A percentile compares a stretch with the other conserved stretches of the same genome.
Evolutionary conservation across 2,888 invertebrate species (phyloP).

Genomic region (Melangyna quadrimaculata): DNA sequence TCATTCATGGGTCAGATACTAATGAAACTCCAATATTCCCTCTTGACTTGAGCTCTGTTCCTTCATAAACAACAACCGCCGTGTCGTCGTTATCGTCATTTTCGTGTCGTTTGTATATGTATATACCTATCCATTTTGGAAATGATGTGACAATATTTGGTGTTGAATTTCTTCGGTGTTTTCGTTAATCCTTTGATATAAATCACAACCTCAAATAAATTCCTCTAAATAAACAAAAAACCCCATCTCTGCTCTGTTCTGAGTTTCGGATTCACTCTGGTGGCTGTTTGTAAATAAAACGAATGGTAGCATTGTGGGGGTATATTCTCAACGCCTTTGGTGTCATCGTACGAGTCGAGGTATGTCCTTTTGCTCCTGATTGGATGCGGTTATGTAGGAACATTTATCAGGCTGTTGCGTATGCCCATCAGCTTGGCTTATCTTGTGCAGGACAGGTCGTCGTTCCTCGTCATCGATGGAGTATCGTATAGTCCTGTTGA

Average conservation of each 20-base stretch:
- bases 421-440: not conserved
- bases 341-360: not conserved
- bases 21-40: slow-evolving; percentile 19
- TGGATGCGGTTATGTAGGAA: slow-evolving; percentile 61
- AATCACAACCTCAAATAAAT: slow-evolving; percentile 66
- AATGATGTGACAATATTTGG: slow-evolving; percentile 48
- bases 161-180: slow-evolving; percentile 55
- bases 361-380: slow-evolving; percentile 45
- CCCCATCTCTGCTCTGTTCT: not conserved
- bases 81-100: not conserved
- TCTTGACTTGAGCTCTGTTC: not conserved
- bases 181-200: slow-evolving; percentile 64
- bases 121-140: not conserved
- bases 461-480: not conserved
- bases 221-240: slow-evolving; percentile 61
- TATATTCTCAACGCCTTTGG: not conserved
- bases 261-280: slow-evolving; percentile 16
- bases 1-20: slow-evolving; percentile 39
- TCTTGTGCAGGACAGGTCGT: not conserved
- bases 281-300: slow-evolving; percentile 44
- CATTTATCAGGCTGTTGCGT: slow-evolving; percentile 61
- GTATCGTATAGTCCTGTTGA: not conserved
- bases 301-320: not conserved
- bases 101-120: too few species aligned
- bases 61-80: not conserved